These are phyloP conservation scores for Pelecanus crispus DNA, from an alignment of 2,113 vertebrate species.

Conservation along the genomic window DNA sequence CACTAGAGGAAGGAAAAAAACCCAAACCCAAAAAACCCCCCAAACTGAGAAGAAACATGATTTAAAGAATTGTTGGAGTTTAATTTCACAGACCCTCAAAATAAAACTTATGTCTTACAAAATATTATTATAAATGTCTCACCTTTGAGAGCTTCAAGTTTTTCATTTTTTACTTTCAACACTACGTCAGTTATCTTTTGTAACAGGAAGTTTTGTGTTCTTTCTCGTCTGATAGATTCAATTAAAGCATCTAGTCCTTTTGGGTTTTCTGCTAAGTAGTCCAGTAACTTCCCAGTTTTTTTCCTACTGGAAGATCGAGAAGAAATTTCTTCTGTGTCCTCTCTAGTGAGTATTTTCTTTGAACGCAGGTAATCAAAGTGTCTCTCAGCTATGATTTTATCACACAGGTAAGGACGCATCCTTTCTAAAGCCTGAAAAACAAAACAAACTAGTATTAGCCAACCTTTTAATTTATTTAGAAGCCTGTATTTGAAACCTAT, in stretches of 20 bases:
- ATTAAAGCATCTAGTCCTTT: conserved; percentile 87
- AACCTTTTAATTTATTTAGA: neutral
- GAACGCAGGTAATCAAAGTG: conserved; percentile 95
- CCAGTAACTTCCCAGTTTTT: conserved; percentile 85
- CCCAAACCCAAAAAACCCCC: neutral
- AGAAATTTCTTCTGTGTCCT: conserved; percentile 94
- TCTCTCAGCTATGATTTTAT: conserved; percentile 92
- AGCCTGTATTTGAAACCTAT: neutral
- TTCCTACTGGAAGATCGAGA: conserved; percentile 85
- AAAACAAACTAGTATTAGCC: neutral
- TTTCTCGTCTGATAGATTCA: conserved; percentile 87
- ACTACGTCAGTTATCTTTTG: conserved; percentile 94
- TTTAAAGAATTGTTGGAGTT: neutral
- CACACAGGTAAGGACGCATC: conserved; percentile 88
- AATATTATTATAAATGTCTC: neutral
- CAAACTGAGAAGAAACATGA: neutral
- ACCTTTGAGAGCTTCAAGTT: conserved; percentile 88
- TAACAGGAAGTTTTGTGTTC: conserved; percentile 90
- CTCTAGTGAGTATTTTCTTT: conserved; percentile 89
- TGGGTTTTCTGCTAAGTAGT: conserved; percentile 92
- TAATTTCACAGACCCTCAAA: neutral
- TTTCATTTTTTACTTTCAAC: conserved; percentile 89
- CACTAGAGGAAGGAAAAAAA: neutral
- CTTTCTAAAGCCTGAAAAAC: conserved; percentile 76
- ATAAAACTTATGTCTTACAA: neutral